Evolutionary conservation across 2,797 vertebrate genomes (phyloP), one percentile per base, ranked within the genome.

Genomic region (Chaenodraco wilsoni): DNA sequence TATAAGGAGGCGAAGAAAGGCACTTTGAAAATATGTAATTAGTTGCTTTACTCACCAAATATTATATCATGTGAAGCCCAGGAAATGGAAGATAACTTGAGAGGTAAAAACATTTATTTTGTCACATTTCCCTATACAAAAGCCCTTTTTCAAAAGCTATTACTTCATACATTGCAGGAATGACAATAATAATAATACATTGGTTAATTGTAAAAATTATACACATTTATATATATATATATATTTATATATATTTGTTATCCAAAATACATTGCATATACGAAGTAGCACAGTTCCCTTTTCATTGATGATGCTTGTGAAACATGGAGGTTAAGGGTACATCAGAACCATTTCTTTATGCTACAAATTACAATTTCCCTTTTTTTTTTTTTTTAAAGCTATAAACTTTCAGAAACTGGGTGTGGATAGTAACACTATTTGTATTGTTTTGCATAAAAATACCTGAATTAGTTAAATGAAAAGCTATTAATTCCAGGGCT

Each of bases 191-290:
- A 92, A 90, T 89, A 89, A 89, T 92, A 91, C 88, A 94, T 89
- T 78, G 95, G 93, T 96, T 97, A 97, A 93, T 95, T 96, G 95
- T 92, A 96, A 98, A 96, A 96, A 96, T 96, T 96, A 97, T 96
- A 97, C 95, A 90, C 78, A 87, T 78, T 88, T 86, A 86, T 92
- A 95, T 96, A 95, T 90, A 89, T 78, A 88, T 86, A 85, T 92
- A 95, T 96, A 95, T 90, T 93, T 94, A 83, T 83, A 87, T 89
- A 96, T 96, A 95, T 95, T 96, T 95, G 89, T 95, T 95, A 95
- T 96, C 96, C 95, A 95, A 96, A 96, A 96, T 97, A 97, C 94
- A 96, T 96, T 97, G 96, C 94, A 96, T 98, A 98, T 94, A 96
- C 89, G 89, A 95, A 96, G 94, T 95, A 96, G 95, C 94, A 95